phyloP scores from a whole-genome alignment of 2,797 vertebrate genomes.

The Sebastes hopkinsi region DNA sequence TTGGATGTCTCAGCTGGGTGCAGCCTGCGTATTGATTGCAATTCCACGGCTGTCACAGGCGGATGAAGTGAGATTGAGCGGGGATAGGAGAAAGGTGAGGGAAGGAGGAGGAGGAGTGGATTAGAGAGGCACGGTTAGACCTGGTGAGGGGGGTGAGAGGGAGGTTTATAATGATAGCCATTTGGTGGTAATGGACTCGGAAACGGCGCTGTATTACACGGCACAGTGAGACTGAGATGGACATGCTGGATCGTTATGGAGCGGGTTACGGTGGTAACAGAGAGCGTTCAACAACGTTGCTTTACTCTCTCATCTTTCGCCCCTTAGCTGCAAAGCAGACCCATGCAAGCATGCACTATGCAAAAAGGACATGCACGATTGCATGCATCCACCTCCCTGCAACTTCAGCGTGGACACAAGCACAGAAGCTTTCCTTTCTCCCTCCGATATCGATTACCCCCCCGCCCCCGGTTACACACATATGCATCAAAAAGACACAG shows the following conservation, averaged over 20 bases:
- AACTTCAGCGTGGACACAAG: constrained; percentile 4
- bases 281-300: neutral
- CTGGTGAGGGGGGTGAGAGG: constrained; percentile 16
- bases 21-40: constrained; percentile 58
- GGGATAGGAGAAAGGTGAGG: constrained; percentile 25
- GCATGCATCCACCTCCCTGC: constrained; percentile 28
- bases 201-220: constrained; percentile 33
- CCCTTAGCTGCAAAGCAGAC: neutral
- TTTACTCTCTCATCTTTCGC: constrained; percentile 12
- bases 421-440: neutral
- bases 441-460: neutral
- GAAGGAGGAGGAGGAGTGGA: constrained; percentile 17
- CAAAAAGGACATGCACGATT: constrained; percentile 31
- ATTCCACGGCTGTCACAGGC: constrained; percentile 54
- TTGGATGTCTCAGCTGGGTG: constrained; percentile 38
- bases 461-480: neutral
- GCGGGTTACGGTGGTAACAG: neutral
- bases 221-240: constrained; percentile 26
- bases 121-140: constrained; percentile 27
- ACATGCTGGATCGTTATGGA: constrained; percentile 8
- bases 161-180: constrained; percentile 19
- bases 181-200: constrained; percentile 36
- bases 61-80: constrained; percentile 61
- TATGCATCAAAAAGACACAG: constrained; percentile 12
- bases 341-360: constrained; percentile 46